Conservation (phyloP, 2,888 invertebrate genomes). For the Ophion ventricosus region DNA sequence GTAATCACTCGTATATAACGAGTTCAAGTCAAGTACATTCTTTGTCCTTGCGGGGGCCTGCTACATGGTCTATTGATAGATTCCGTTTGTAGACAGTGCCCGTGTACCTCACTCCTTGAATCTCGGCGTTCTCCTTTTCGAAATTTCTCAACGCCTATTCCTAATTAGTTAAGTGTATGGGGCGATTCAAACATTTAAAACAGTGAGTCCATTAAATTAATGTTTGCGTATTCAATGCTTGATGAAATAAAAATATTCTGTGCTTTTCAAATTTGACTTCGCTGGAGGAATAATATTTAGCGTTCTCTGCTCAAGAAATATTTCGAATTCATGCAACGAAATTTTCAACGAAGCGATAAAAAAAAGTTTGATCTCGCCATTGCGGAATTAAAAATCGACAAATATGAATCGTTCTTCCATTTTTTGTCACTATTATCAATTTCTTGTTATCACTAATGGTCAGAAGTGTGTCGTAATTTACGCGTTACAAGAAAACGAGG, state of each 20-base stretch:
- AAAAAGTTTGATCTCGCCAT: background rate
- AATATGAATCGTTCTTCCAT: background rate
- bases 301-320: background rate
- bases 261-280: background rate
- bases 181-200: too few relatives aligned
- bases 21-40: slow-evolving; percentile 4
- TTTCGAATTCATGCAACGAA: background rate
- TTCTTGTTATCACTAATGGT: background rate
- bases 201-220: background rate
- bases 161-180: background rate
- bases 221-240: background rate
- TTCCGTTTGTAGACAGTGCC: slow-evolving; percentile 51
- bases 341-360: background rate
- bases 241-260: background rate
- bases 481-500: background rate
- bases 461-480: background rate
- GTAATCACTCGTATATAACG: slow-evolving; percentile 4
- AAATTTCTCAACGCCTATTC: slow-evolving; percentile 25
- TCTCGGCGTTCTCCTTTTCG: background rate
- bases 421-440: background rate
- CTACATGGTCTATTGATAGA: slow-evolving; percentile 60
- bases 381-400: too few relatives aligned
- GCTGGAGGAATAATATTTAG: background rate
- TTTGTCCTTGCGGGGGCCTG: slow-evolving; percentile 41
- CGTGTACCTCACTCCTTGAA: background rate